Evolutionary conservation across 1,140 invertebrate genomes (phyloP).

Genomic region (Heliconius nattereri): DNA sequence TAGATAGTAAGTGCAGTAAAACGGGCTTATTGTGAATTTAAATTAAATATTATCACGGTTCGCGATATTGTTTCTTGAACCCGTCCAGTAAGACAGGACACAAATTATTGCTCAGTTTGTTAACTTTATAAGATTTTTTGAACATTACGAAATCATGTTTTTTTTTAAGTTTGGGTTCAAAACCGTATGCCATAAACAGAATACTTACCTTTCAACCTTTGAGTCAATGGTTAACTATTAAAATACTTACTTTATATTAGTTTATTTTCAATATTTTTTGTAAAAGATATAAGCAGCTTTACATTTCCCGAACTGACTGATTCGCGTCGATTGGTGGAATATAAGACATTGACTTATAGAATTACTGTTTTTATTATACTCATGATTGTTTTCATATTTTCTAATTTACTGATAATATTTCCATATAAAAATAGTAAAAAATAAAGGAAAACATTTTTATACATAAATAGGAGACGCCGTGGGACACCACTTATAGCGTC

Average conservation of each 20-base stretch:
- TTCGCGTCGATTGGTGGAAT: too few species aligned
- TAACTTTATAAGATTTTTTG: slow-evolving; percentile 7
- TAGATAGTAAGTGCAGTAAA: slow-evolving; percentile 22
- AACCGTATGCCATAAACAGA: slow-evolving; percentile 24
- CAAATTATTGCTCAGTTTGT: slow-evolving; percentile 22
- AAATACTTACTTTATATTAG: background rate
- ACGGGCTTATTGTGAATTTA: slow-evolving; percentile 19
- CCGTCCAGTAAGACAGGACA: slow-evolving; percentile 17
- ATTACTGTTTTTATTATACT: too few species aligned
- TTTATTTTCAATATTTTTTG: background rate
- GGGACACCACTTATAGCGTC: too few species aligned
- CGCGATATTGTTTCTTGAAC: background rate
- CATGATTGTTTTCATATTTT: too few species aligned
- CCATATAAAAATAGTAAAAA: too few species aligned
- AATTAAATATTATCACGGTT: background rate
- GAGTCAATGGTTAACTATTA: background rate
- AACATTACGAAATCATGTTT: background rate
- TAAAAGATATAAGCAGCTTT: background rate
- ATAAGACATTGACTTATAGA: too few species aligned
- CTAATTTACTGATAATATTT: too few species aligned
- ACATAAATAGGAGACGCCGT: too few species aligned
- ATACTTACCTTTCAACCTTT: slow-evolving; percentile 20
- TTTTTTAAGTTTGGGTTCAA: slow-evolving; percentile 16
- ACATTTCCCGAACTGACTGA: too few species aligned
- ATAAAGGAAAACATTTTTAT: too few species aligned